Percentiles rank a stretch among this genome's conserved stretches.
These are phyloP conservation scores for Leiothrix lutea DNA, from an alignment of 2,113 vertebrate species.

Conservation along the genomic window DNA sequence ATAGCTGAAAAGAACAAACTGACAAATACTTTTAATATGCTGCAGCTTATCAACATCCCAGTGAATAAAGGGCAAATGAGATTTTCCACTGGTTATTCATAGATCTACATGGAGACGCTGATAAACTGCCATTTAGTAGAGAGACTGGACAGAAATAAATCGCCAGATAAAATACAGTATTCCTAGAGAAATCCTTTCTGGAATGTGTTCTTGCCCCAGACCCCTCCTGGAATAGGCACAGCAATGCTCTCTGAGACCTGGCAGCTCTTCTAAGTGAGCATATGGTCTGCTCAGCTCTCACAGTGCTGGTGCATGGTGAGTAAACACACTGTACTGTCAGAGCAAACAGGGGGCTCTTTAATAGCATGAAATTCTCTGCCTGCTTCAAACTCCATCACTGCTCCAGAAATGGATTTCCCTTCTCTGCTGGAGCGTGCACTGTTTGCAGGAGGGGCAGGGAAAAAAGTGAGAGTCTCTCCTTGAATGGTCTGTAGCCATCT, in stretches of 20 bases:
- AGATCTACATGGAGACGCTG: background rate
- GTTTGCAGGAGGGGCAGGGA: background rate
- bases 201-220: background rate
- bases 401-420: background rate
- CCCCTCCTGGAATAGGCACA: background rate
- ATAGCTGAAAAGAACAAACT: background rate
- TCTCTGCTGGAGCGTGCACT: background rate
- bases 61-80: background rate
- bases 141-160: slow-evolving; percentile 8
- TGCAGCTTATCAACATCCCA: background rate
- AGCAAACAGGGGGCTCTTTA: background rate
- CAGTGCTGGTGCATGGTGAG: background rate
- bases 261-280: background rate
- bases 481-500: background rate
- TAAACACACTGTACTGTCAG: background rate
- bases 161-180: background rate
- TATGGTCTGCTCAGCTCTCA: background rate
- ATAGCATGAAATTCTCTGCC: background rate
- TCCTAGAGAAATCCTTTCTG: background rate
- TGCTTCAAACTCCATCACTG: background rate
- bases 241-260: background rate
- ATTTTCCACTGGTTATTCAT: background rate
- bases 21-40: background rate
- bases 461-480: background rate
- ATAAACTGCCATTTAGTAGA: background rate